Conservation (phyloP, 2,113 vertebrate genomes). For the Empidonax traillii region DNA sequence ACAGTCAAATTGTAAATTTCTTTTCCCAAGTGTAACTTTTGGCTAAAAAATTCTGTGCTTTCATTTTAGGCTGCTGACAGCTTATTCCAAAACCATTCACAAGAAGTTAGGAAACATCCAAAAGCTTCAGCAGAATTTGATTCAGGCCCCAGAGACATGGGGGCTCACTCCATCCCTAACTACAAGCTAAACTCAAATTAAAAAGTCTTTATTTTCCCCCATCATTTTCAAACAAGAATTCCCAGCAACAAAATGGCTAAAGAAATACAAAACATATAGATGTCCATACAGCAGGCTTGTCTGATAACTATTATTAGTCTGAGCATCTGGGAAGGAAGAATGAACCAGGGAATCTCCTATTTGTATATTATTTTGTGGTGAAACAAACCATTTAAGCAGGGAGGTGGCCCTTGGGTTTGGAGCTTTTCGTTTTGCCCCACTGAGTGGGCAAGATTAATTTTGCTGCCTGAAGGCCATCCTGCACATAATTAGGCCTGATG, state of each 20-base stretch:
- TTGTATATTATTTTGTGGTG: neutral
- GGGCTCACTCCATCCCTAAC: neutral
- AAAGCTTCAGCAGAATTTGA: neutral
- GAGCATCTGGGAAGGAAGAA: neutral
- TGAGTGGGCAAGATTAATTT: slow-evolving; percentile 38
- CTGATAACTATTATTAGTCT: neutral
- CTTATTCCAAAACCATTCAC: neutral
- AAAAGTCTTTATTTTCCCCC: neutral
- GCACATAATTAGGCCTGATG: slow-evolving; percentile 12
- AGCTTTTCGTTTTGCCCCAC: neutral
- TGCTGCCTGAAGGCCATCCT: slow-evolving; percentile 35
- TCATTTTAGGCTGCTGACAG: neutral
- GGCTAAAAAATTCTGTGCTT: neutral
- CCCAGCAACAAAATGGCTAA: neutral
- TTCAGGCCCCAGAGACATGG: neutral
- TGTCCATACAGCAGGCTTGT: neutral
- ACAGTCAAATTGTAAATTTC: neutral
- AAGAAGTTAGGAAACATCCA: neutral
- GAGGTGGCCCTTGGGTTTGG: neutral
- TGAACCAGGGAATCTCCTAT: neutral
- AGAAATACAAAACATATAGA: neutral
- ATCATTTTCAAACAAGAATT: neutral
- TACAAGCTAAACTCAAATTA: neutral
- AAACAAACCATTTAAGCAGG: neutral
- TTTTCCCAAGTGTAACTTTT: neutral